Conservation (phyloP, 2,797 vertebrate genomes). For the Myotis planiceps region DNA sequence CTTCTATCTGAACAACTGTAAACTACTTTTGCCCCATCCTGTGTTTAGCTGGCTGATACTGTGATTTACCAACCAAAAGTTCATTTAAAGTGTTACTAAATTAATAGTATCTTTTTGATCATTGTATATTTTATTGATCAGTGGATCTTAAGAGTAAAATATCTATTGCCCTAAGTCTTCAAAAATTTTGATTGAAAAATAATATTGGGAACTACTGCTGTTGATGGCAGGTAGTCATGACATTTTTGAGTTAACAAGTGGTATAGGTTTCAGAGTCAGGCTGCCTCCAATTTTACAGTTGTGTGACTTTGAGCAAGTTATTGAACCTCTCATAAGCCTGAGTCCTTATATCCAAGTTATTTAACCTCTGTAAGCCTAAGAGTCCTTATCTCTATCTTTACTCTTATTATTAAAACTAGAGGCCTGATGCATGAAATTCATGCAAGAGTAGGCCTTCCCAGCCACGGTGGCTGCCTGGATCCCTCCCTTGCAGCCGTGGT, state of each 20-base stretch:
- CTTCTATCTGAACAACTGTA: neutral
- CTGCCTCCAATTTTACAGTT: neutral
- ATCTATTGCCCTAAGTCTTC: neutral
- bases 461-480: too few species aligned
- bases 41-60: neutral
- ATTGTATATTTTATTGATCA: constrained; percentile 14
- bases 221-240: neutral
- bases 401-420: neutral
- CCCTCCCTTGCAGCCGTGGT: too few species aligned
- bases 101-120: neutral
- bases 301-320: neutral
- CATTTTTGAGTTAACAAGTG: neutral
- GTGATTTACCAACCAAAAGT: neutral
- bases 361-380: neutral
- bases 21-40: neutral
- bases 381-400: neutral
- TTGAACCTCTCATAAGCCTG: neutral
- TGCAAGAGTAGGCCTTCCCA: too few species aligned
- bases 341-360: neutral
- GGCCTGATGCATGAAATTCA: too few species aligned
- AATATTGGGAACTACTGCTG: neutral
- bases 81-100: neutral
- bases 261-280: neutral
- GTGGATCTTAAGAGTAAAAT: neutral
- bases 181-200: constrained; percentile 13